phyloP scores from a whole-genome alignment of 2,888 invertebrate genomes.

The Dynastes maya region DNA sequence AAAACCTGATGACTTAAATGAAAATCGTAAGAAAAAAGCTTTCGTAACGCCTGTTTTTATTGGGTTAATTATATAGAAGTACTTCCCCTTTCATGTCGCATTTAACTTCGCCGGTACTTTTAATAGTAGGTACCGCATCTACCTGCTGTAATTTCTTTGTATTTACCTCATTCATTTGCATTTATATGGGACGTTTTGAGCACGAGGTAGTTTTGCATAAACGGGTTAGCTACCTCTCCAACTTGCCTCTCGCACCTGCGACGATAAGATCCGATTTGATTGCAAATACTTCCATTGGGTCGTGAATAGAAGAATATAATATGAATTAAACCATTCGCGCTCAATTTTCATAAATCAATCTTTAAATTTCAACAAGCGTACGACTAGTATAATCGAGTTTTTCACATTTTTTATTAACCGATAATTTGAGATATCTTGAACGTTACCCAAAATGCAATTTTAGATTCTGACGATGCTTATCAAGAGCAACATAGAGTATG shows the following conservation, averaged over 20 bases:
- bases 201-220: constrained; percentile 13
- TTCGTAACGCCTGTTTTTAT: neutral
- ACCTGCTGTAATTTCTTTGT: constrained; percentile 17
- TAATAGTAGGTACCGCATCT: neutral
- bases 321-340: neutral
- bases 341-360: neutral
- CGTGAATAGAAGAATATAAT: neutral
- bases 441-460: no score
- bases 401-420: no score
- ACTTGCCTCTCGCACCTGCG: constrained; percentile 13
- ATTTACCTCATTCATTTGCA: constrained; percentile 21
- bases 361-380: neutral
- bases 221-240: neutral
- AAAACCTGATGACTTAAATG: neutral
- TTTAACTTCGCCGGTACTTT: constrained; percentile 1
- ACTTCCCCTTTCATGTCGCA: constrained; percentile 9
- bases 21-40: neutral
- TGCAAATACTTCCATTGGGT: neutral
- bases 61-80: neutral
- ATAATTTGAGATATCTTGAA: no score
- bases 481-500: no score
- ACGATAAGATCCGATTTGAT: constrained; percentile 15
- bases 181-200: constrained; percentile 21
- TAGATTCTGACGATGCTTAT: no score
- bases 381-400: neutral